Evolutionary conservation across 2,797 vertebrate species (phyloP).

Genomic region (Enteromius trimaculatus): DNA sequence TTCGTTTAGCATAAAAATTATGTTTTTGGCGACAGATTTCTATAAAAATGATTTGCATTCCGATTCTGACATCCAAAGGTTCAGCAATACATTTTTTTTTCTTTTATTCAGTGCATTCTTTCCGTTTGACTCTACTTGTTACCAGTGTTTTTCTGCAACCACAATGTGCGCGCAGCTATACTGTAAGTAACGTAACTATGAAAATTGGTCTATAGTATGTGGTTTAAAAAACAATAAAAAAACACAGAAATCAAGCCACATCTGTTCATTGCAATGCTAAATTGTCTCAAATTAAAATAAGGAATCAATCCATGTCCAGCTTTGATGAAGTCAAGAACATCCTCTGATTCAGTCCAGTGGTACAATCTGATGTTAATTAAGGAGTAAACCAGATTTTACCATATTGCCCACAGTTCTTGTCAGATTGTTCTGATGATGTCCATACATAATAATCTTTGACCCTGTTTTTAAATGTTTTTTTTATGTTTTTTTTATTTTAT

Average conservation of each 20-base stretch:
- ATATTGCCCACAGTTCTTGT: background rate
- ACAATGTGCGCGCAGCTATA: too few species aligned
- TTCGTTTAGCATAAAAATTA: too few species aligned
- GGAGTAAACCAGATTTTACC: conserved; percentile 9
- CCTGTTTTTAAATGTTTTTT: background rate
- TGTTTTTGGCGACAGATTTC: too few species aligned
- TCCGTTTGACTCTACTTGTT: too few species aligned
- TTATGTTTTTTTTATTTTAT: too few species aligned
- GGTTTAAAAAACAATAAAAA: background rate
- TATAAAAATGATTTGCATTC: too few species aligned
- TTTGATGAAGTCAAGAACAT: conserved; percentile 20
- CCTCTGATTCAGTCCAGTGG: conserved; percentile 30
- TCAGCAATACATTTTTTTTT: too few species aligned
- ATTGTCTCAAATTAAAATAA: conserved; percentile 8
- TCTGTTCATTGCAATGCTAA: conserved; percentile 6
- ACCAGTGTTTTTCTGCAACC: too few species aligned
- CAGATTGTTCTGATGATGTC: conserved; percentile 5
- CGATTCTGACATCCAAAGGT: too few species aligned
- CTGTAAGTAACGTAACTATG: too few species aligned
- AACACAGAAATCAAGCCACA: background rate
- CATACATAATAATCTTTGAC: background rate
- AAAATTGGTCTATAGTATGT: background rate
- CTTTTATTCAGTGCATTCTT: too few species aligned
- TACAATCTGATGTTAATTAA: conserved; percentile 30
- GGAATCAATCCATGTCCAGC: background rate